Evolutionary conservation across 2,888 invertebrate genomes (phyloP), one percentile per base, ranked within the genome.

Genomic region (Acronicta alni): DNA sequence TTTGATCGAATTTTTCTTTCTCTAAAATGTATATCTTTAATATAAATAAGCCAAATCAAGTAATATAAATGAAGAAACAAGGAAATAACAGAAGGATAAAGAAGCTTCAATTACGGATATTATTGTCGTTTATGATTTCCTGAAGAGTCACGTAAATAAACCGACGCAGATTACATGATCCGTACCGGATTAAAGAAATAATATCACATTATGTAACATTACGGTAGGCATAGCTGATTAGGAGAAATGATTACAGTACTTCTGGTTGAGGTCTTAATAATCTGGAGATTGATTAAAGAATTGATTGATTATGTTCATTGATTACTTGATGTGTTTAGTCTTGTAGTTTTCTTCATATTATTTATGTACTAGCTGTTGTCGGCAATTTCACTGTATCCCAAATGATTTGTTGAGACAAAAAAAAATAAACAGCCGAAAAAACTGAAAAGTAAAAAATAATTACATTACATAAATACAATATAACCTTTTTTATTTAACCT

Each of bases 101-200:
- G 58, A 32, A 61, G 39, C 30, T 32, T 38, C 37, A 64, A 64
- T 64, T 69, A 57, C 61, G 66, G 61, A 69, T 67, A 63, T 59
- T 66, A 69, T 75, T 59, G 73, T 64, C 58, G 59, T 75, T 68
- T 67, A 75, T 56, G 73, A 69, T 72, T 75, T 66, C 74, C 73
- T 66, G 30, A 42, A 59, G 55, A 68, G 51, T 23, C 54, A 42
- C 55, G 52, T 64, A 67, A 64, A 64, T 67, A 71, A n/a, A 59
- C 37, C 49, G 54, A 63, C 55, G 45, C 26, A 51, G 48, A 61
- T 68, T 57, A 67, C 49, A 55, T 55, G 57, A 63, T 58, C 61
- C 58, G 18, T 30, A 43, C 42, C 14, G 55, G 57, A 73, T 63
- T 60, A 56, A 42, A 48, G 43, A 60, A 58, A 58, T 56, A 60